A percentile compares a stretch with the other conserved stretches of the same genome.
These are phyloP conservation scores for Telmatochromis sp. DNA, from an alignment of 2,113 vertebrate genomes.

Conservation along the genomic window DNA sequence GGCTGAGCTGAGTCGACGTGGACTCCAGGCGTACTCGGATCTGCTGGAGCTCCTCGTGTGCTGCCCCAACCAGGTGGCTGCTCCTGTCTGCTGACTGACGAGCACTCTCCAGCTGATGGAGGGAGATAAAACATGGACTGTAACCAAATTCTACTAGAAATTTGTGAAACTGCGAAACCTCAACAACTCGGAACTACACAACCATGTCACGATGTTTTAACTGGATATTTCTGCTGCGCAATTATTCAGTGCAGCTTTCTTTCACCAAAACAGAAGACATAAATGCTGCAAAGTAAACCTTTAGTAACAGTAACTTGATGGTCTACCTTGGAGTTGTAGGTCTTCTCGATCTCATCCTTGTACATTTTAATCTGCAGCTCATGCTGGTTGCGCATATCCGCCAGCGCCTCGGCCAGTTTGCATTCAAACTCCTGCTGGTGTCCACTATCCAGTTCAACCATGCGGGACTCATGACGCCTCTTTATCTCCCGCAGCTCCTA, in stretches of 20 bases:
- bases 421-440: constrained; percentile 84
- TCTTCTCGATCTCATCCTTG: constrained; percentile 89
- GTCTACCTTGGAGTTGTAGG: constrained; percentile 79
- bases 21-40: constrained; percentile 84
- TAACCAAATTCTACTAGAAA: neutral
- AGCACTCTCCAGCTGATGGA: constrained; percentile 84
- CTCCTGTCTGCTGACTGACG: constrained; percentile 89
- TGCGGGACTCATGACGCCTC: constrained; percentile 79
- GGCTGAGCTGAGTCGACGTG: constrained; percentile 84
- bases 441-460: constrained; percentile 86
- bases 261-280: neutral
- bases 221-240: neutral
- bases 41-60: constrained; percentile 93
- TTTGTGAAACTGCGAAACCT: fast-evolving
- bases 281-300: neutral
- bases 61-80: constrained; percentile 85
- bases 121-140: neutral
- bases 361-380: constrained; percentile 83
- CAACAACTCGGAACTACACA: neutral
- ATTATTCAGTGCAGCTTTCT: neutral
- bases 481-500: constrained; percentile 85
- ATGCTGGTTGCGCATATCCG: constrained; percentile 79
- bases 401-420: constrained; percentile 79
- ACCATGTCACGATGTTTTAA: neutral
- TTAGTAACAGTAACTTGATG: neutral